Evolutionary conservation across 2,797 vertebrate genomes (phyloP).

Genomic region (Myripristis jacobus): DNA sequence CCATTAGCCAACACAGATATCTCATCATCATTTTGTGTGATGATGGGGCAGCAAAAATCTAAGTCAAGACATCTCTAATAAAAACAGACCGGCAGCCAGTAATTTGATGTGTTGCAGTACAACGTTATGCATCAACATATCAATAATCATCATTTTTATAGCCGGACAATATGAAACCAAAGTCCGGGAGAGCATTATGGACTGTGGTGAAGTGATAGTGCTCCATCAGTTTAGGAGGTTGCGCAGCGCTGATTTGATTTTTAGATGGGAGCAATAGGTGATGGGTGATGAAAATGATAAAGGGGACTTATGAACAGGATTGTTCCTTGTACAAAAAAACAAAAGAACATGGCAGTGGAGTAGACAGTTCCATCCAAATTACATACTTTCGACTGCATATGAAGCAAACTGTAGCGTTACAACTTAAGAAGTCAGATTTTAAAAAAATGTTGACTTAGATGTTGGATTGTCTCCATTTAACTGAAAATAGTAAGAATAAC

Average conservation of each 20-base stretch:
- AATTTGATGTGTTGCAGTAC: background rate
- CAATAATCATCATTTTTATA: slow-evolving; percentile 14
- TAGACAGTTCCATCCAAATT: too few relatives aligned
- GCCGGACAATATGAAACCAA: background rate
- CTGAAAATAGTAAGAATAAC: too few relatives aligned
- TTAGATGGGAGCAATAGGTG: slow-evolving; percentile 21
- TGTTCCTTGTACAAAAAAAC: too few relatives aligned
- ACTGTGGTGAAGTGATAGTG: background rate
- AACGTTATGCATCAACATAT: slow-evolving; percentile 19
- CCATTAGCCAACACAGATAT: background rate
- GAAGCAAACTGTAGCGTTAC: too few relatives aligned
- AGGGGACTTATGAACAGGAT: slow-evolving; percentile 24
- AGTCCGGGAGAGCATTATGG: background rate
- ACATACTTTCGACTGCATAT: too few relatives aligned
- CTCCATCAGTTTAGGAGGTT: slow-evolving; percentile 2
- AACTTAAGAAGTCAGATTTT: too few relatives aligned
- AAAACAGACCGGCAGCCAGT: background rate
- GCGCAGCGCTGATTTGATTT: background rate
- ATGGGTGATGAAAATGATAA: slow-evolving; percentile 38
- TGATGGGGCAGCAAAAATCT: background rate
- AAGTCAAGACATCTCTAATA: slow-evolving; percentile 13
- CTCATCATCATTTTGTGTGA: background rate
- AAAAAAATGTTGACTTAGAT: too few relatives aligned
- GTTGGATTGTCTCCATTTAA: too few relatives aligned
- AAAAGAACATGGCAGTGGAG: too few relatives aligned